Evolutionary conservation across 2,888 invertebrate genomes (phyloP).

Genomic region (Polyploca ridens): DNA sequence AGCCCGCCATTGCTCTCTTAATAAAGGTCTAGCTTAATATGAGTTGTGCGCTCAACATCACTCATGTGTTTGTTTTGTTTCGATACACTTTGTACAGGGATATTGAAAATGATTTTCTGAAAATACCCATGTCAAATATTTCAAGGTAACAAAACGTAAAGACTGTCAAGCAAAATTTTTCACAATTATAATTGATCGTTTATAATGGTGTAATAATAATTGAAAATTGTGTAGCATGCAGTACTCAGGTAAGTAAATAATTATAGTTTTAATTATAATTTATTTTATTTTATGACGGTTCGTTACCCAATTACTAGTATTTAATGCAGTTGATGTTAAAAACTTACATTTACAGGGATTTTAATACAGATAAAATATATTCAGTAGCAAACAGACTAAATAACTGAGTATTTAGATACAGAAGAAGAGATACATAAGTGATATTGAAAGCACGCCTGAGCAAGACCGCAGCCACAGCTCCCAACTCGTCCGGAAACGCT

Average conservation of each 20-base stretch:
- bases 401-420: conserved; percentile 17
- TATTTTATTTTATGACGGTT: no score
- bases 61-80: conserved; percentile 41
- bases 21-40: conserved; percentile 64
- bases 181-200: no score
- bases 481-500: conserved; percentile 69
- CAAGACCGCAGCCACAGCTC: conserved; percentile 57
- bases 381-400: background rate
- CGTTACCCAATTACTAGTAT: no score
- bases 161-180: no score
- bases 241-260: no score
- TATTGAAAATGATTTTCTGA: background rate
- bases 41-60: conserved; percentile 47
- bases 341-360: no score
- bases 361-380: no score
- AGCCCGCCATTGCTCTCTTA: conserved; percentile 59
- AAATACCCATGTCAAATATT: background rate
- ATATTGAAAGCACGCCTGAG: conserved; percentile 50
- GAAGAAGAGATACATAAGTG: conserved; percentile 32
- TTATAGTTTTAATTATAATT: no score
- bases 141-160: background rate
- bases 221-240: no score
- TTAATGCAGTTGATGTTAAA: no score
- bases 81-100: background rate
- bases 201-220: no score